phyloP scores from a whole-genome alignment of 1,140 invertebrate genomes.

The Phenacoccus solenopsis region DNA sequence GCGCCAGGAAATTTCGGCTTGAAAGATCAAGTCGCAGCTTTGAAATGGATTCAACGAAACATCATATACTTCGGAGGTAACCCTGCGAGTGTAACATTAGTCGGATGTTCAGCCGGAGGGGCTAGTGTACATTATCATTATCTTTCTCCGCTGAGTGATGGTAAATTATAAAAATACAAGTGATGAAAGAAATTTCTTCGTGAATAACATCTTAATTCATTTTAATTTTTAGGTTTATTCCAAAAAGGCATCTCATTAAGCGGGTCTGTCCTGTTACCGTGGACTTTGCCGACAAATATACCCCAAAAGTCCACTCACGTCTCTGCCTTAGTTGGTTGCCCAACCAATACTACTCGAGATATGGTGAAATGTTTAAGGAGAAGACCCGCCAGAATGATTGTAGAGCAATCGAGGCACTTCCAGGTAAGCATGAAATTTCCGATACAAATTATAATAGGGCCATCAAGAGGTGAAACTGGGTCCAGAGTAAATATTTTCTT shows the following conservation, averaged over 20 bases:
- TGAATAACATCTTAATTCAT: not conserved
- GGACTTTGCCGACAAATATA: conserved; percentile 52
- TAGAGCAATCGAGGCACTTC: conserved; percentile 27
- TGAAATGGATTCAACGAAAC: conserved; percentile 48
- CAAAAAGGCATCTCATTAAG: conserved; percentile 62
- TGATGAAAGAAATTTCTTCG: too few relatives aligned
- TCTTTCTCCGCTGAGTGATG: conserved; percentile 35
- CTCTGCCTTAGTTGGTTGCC: conserved; percentile 53
- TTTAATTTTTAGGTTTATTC: conserved; percentile 41
- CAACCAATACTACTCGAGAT: conserved; percentile 38
- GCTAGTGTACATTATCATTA: conserved; percentile 52
- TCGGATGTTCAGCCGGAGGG: conserved; percentile 44
- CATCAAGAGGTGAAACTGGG: not conserved
- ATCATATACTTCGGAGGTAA: conserved; percentile 45
- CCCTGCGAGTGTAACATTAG: conserved; percentile 40
- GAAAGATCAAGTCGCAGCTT: conserved; percentile 48
- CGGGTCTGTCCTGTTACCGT: conserved; percentile 55
- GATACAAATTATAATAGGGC: not conserved
- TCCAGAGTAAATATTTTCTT: not conserved
- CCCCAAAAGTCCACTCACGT: conserved; percentile 51
- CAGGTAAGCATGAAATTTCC: conserved; percentile 10
- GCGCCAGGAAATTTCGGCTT: conserved; percentile 48
- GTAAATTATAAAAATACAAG: too few relatives aligned
- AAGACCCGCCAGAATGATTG: conserved; percentile 42
- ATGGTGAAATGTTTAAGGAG: conserved; percentile 57